Percentiles rank a stretch among this genome's conserved stretches.
Conservation (phyloP, 2,113 vertebrate genomes). For the Vulpes lagopus region DNA sequence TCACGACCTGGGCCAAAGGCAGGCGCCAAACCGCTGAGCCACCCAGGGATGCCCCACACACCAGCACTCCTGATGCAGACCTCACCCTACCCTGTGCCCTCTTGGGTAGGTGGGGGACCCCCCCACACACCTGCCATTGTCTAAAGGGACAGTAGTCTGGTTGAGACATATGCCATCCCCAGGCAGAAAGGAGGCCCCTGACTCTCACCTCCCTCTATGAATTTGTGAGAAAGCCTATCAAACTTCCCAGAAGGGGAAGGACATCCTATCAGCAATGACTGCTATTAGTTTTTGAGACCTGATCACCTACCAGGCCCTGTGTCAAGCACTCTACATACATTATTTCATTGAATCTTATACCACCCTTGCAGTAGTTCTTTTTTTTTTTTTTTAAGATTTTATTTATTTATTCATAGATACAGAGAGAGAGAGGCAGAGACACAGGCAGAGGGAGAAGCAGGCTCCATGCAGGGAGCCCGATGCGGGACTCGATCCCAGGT, state of each 20-base stretch:
- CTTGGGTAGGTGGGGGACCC: background rate
- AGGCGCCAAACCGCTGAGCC: too few relatives aligned
- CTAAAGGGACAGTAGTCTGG: background rate
- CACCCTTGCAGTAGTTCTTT: background rate
- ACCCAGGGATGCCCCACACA: too few relatives aligned
- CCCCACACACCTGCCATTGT: background rate
- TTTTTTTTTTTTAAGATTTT: too few relatives aligned
- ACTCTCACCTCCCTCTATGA: background rate
- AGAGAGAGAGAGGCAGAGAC: too few relatives aligned
- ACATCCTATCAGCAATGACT: background rate
- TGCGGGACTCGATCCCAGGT: too few relatives aligned
- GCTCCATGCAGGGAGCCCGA: too few relatives aligned
- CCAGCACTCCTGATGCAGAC: rapidly evolving
- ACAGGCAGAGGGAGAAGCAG: too few relatives aligned
- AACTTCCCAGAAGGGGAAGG: background rate
- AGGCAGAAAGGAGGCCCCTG: background rate
- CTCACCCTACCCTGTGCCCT: background rate
- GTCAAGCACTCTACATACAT: background rate
- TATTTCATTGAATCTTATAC: background rate
- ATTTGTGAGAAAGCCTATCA: background rate
- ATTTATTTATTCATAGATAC: too few relatives aligned
- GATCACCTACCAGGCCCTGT: background rate
- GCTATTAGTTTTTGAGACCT: background rate
- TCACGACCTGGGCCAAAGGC: too few relatives aligned
- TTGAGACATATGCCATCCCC: background rate